Evolutionary conservation across 2,113 vertebrate genomes (phyloP), one percentile per base, ranked within the genome.

Genomic region (Hyaena hyaena): DNA sequence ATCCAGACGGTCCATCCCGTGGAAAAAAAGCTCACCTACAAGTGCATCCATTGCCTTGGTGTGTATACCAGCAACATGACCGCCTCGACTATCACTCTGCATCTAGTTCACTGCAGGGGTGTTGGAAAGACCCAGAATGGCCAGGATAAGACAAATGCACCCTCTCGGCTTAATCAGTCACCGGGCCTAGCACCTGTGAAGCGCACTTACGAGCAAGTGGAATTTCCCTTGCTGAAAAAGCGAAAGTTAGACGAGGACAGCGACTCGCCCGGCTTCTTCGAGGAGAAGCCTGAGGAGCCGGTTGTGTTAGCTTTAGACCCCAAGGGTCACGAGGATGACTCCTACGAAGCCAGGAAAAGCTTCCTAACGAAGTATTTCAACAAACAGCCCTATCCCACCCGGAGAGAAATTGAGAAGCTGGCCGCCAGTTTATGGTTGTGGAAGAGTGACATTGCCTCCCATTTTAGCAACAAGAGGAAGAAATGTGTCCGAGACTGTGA

Each of bases 31-130:
- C 99, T 99, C 35, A 99, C 99, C 43, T 99, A 99, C 98, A 99
- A 99, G 97, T 99, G 99, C 93, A 99, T 99, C 96, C 99, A 99
- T 98, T 99, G 99, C 98, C 99, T 99, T 71, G 99, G 99, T 12
- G 99, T 99, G 55, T 99, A 99, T 31, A 99, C 99, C 0, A 99
- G 99, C 98, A 99, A 99, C 98, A 99, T 99, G 99, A 99, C 99
- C 0, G 99, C 99, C 96, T 99, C 99, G 17, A 99, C 99, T 21
- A 99, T 99, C 90, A 99, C 99, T 0, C 99, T 99, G 95, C 99
- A 99, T 97, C 98, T 99, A 12, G 99, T 99, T 43, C 99, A 99
- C 98, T 99, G 99, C 98, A 98, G 99, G 86, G 99, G 99, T 3
- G 99, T 99, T 1, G 99, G 99, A 10, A 99, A 99, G 98, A 99